Evolutionary conservation across 2,113 vertebrate species (phyloP).

Genomic region (Lepisosteus osseus): DNA sequence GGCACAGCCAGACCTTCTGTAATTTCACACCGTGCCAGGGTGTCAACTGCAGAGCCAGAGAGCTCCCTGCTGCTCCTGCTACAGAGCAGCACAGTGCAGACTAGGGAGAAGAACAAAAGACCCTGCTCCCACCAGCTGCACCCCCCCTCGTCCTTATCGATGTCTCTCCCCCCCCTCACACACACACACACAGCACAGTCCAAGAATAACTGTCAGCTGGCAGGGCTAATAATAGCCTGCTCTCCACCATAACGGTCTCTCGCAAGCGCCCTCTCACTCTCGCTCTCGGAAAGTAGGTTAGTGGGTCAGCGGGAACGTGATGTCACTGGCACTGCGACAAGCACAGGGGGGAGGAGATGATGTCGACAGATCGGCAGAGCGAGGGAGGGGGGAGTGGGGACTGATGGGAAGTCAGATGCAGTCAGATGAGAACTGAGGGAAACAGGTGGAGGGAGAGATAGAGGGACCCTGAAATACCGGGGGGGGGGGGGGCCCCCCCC

Average conservation of each 20-base stretch:
- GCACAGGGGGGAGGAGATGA: not conserved
- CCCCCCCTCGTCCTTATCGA: slow-evolving; percentile 19
- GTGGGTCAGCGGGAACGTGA: slow-evolving; percentile 60
- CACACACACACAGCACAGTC: slow-evolving; percentile 27
- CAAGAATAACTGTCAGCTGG: slow-evolving; percentile 65
- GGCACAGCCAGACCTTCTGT: too few relatives aligned
- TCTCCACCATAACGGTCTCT: slow-evolving; percentile 53
- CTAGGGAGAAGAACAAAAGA: too few relatives aligned
- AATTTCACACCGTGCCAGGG: too few relatives aligned
- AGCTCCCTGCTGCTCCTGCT: too few relatives aligned
- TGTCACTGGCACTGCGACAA: slow-evolving; percentile 47
- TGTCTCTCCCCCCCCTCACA: slow-evolving; percentile 1
- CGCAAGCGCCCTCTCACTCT: slow-evolving; percentile 36
- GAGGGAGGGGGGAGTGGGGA: slow-evolving; percentile 35
- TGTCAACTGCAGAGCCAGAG: too few relatives aligned
- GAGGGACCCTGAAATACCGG: not conserved
- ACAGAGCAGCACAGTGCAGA: too few relatives aligned
- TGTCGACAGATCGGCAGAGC: slow-evolving; percentile 14
- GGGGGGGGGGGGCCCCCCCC: too few relatives aligned
- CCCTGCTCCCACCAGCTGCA: slow-evolving; percentile 8
- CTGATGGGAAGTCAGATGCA: not conserved
- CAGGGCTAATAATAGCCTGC: slow-evolving; percentile 60
- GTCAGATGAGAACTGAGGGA: slow-evolving; percentile 18
- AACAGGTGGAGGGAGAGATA: slow-evolving; percentile 17
- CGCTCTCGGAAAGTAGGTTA: slow-evolving; percentile 65